Evolutionary conservation across 23 tunicate genomes (phyloP).

Genomic region (Aplidium turbinatum): DNA sequence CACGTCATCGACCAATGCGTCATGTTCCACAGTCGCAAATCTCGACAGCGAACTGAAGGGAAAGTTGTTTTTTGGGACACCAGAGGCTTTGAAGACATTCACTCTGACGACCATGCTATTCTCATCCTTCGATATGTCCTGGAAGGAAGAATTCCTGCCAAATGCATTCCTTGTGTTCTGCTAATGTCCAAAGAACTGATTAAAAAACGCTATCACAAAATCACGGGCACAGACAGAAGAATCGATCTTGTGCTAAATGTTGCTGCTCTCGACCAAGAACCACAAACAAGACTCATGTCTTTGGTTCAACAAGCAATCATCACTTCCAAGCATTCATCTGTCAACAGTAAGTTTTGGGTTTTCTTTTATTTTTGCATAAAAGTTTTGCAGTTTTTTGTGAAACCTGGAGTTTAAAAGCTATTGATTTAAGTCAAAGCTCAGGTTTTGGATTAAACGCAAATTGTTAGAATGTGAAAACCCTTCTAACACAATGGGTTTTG

Average conservation of each 20-base stretch:
- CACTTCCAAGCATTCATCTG: constrained; percentile 65
- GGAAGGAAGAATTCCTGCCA: constrained; percentile 95
- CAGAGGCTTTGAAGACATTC: constrained; percentile 94
- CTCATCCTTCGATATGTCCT: constrained; percentile 90
- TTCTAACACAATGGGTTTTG: too few relatives aligned
- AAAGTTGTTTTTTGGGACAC: constrained; percentile 98
- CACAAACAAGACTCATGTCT: constrained; percentile 60
- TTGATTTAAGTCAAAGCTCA: too few relatives aligned
- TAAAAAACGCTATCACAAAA: constrained; percentile 88
- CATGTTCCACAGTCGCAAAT: constrained; percentile 65
- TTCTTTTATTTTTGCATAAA: too few relatives aligned
- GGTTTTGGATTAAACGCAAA: too few relatives aligned
- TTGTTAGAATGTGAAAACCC: too few relatives aligned
- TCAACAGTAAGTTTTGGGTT: constrained; percentile 82
- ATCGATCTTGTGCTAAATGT: constrained; percentile 93
- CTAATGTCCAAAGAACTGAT: constrained; percentile 90
- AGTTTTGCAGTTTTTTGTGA: too few relatives aligned
- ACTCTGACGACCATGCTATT: constrained; percentile 85
- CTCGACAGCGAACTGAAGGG: constrained; percentile 40
- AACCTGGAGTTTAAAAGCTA: too few relatives aligned
- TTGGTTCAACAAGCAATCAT: constrained; percentile 61
- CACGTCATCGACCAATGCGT: constrained; percentile 94
- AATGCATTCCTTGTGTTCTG: constrained; percentile 93
- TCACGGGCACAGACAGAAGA: constrained; percentile 46
- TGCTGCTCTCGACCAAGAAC: constrained; percentile 69